These are phyloP conservation scores for Chromis chromis DNA, from an alignment of 2,797 vertebrate genomes.

Conservation along the genomic window DNA sequence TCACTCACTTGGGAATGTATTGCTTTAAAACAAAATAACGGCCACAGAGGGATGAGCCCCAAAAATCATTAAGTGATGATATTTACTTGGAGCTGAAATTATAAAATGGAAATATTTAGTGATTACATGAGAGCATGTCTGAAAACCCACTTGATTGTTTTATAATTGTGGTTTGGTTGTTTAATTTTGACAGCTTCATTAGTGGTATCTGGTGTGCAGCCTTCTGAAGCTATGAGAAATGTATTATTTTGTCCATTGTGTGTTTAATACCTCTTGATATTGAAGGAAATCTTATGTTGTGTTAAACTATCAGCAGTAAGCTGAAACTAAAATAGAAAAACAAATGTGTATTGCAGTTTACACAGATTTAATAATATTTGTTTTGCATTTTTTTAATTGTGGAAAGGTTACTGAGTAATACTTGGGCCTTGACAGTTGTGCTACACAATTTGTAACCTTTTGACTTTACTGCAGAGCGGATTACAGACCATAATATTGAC, in stretches of 20 bases:
- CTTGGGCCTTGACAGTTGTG: neutral
- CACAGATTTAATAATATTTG: neutral
- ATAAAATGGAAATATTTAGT: neutral
- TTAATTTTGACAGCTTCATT: neutral
- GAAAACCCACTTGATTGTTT: neutral
- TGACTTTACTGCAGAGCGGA: neutral
- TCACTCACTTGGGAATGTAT: neutral
- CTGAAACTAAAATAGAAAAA: neutral
- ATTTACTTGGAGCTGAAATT: slow-evolving; percentile 4
- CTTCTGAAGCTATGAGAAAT: neutral
- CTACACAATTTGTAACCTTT: neutral
- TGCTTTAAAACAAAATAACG: neutral
- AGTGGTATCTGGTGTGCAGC: neutral
- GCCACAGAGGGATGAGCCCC: neutral
- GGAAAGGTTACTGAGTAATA: neutral
- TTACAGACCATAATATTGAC: neutral
- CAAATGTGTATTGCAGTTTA: neutral
- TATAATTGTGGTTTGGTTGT: neutral
- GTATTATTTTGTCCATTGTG: neutral
- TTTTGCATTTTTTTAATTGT: slow-evolving; percentile 11
- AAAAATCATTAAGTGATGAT: neutral
- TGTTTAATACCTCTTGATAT: slow-evolving; percentile 6
- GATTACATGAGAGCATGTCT: slow-evolving; percentile 4
- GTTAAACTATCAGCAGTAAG: slow-evolving; percentile 5
- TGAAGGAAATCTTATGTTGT: neutral